Base-by-base conservation (phyloP, 2,888 invertebrate genomes). In the Pollenia angustigena region DNA sequence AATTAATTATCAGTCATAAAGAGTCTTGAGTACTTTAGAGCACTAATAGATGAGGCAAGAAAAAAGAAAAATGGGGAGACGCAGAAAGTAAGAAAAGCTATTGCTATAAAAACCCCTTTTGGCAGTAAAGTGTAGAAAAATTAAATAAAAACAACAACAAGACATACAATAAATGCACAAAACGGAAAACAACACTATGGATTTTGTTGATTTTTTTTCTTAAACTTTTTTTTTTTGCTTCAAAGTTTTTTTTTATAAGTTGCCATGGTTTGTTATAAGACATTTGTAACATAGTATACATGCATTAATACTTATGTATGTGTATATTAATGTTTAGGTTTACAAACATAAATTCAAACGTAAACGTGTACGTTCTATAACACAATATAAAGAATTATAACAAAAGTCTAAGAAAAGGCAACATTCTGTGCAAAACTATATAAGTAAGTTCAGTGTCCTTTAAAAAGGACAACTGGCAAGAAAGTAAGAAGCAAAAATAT, bases 1-100 rank as follows among this genome's bases (percentile, higher is more conserved):
- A 87, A 87, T 87, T 87, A 87, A 87, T 87, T 87, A 85, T 85
- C 75, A 86, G 79, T 68, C 62, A 78, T 87, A 84, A 84, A 74
- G 68, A 74, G 69, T 54, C 62, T 64, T 74, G 52, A 83, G 69
- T 86, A 60, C 71, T 54, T 60, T 68, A 44, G 62, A 72, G 50
- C 44, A 46, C 81, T 81, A 79, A 74, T 62, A 82, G n/a, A 44
- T 69, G 71, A 12, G 40, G 74, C 18, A 44, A 46, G 68, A 68
- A 68, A 12, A 32, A 4, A 50, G 3, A 32, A n/a, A 1, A 40
- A 14, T 11, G 46, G n/a, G 6, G 14, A 74, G 64, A 71, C 85
- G 54, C 52, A 84, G 78, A 68, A 78, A 68, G 62, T 56, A 85
- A 82, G 32, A 52, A 69, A 48, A 32, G 0, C 32, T 32, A 32